These are phyloP conservation scores for Sylvilagus bachmani DNA, from an alignment of 2,113 vertebrate species.

Conservation along the genomic window DNA sequence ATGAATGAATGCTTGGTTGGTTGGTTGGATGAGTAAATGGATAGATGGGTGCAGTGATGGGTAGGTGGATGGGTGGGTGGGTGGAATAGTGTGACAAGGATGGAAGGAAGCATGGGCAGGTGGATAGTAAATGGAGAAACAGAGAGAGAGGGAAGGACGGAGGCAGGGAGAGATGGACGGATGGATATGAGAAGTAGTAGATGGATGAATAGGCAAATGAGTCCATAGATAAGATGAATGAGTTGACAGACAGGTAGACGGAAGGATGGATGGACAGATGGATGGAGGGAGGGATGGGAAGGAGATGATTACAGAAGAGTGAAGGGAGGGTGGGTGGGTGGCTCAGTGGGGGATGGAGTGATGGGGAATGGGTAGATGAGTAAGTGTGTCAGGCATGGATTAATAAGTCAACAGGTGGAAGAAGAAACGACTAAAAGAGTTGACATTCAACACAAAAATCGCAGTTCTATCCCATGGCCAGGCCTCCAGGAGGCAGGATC, in stretches of 20 bases:
- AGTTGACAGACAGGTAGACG: no score
- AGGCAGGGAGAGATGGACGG: background rate
- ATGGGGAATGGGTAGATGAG: no score
- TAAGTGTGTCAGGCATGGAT: no score
- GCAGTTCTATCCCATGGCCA: background rate
- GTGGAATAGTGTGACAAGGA: accelerated
- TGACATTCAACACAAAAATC: background rate
- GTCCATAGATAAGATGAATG: no score
- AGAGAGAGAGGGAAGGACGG: background rate
- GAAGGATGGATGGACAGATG: no score
- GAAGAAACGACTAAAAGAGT: background rate
- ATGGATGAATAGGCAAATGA: background rate
- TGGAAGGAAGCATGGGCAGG: background rate
- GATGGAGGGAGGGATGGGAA: background rate
- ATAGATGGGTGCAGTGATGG: background rate
- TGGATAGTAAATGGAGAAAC: background rate
- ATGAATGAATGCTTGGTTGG: background rate
- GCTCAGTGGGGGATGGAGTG: no score
- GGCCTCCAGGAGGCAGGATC: background rate
- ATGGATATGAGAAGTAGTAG: background rate
- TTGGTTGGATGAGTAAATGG: background rate
- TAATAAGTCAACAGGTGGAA: background rate
- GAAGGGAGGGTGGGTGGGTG: accelerated
- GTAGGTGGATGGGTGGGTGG: accelerated
- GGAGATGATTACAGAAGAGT: background rate